phyloP scores from a whole-genome alignment of 2,797 vertebrate species.

The Peromyscus nudipes region DNA sequence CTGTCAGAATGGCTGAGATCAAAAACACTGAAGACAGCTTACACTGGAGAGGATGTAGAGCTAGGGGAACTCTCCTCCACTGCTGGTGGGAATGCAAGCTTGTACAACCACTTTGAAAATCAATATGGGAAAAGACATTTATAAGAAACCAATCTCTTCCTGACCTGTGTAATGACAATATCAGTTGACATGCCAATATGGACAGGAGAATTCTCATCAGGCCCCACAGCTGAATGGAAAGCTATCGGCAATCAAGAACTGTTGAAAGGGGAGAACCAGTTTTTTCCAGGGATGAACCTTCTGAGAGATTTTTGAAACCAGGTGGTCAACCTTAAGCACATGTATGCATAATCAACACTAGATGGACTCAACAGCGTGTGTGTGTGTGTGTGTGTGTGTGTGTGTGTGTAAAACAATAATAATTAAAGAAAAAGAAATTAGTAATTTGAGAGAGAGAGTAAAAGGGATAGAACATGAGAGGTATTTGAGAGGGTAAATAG shows the following conservation, averaged over 20 bases:
- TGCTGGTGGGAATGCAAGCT: too few species aligned
- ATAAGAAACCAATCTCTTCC: background rate
- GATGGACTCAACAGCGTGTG: background rate
- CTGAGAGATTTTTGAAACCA: background rate
- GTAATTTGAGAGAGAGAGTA: background rate
- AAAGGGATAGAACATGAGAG: background rate
- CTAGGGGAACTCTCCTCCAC: too few species aligned
- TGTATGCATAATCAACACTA: background rate
- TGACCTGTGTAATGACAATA: background rate
- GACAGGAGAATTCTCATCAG: background rate
- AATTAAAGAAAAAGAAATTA: background rate
- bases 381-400: background rate
- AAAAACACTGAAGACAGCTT: too few species aligned
- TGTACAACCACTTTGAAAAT: too few species aligned
- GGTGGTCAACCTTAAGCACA: background rate
- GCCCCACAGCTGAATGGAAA: background rate
- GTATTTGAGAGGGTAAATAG: background rate
- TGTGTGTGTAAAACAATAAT: background rate
- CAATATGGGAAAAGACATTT: background rate
- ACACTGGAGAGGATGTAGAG: too few species aligned
- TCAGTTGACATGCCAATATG: background rate
- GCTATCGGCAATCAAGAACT: background rate
- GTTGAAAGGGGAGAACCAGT: background rate
- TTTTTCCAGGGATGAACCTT: background rate
- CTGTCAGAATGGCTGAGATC: too few species aligned